Evolutionary conservation across 2,888 invertebrate species (phyloP), one percentile per base, ranked within the genome.

Genomic region (Spodoptera exigua): DNA sequence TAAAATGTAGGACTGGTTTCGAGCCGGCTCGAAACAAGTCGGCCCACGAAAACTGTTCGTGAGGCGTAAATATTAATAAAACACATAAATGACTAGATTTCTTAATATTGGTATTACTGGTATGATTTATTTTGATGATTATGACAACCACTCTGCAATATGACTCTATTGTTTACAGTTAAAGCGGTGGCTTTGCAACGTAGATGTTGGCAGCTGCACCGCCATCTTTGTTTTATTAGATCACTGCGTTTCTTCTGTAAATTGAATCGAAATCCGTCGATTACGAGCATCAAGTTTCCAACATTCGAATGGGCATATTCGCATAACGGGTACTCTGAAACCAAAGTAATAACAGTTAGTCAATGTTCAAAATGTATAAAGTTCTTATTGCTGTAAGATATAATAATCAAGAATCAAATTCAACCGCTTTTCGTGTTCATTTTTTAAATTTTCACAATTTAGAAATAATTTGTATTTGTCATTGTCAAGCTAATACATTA

Each of bases 211-310:
- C 44, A n/a, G 47, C 69, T 51, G 46, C 62, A 69, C 0, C 69
- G n/a, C 69, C 69, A 61, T 14, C 43, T 39, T 36, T 70, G 70
- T 17, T 21, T 49, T 5, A 0, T 14, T 1, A 3, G 9, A 21
- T 70, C 27, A 17, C 69, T 70, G 7, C 57, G 44, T 43, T 46
- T 48, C 18, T 47, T 62, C 32, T 63, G 70, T 2, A 67, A 16
- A 37, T 53, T 63, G 41, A 12, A 67, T 1, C 70, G 52, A 35
- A 57, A 70, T 11, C 70, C 63, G 2, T 43, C n/a, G 1, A 67
- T 64, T 7, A 70, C 70, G 27, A 70, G 41, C 64, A 67, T 67
- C 35, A n/a, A 21, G 21, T 67, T 70, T 0, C 67, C 67, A 0
- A 57, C 41, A 9, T 69, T 66, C 0, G 66, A 66, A 16, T 43